Percentiles rank a stretch among this genome's conserved stretches.
phyloP scores from a whole-genome alignment of 2,113 vertebrate genomes.

The Artemisiospiza belli region DNA sequence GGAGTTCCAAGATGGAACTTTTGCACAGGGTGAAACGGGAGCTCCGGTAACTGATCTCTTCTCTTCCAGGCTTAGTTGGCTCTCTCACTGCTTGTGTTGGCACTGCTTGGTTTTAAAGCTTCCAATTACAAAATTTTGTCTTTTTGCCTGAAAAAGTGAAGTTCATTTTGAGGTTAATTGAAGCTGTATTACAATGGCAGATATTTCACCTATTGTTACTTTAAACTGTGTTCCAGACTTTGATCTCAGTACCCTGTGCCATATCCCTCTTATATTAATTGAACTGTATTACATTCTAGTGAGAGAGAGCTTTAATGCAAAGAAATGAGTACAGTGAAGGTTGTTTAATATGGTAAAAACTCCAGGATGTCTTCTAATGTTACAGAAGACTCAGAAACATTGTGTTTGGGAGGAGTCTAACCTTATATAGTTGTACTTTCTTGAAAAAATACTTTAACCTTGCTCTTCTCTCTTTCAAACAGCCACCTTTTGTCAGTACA shows the following conservation, averaged over 20 bases:
- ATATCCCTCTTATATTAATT: background rate
- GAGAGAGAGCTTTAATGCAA: background rate
- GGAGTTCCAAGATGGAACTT: background rate
- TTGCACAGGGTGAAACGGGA: background rate
- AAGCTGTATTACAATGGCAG: background rate
- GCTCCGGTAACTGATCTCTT: background rate
- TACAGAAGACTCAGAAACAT: background rate
- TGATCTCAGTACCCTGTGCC: background rate
- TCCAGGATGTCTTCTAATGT: background rate
- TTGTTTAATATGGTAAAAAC: background rate
- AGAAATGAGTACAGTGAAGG: background rate
- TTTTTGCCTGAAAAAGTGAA: background rate
- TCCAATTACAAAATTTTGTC: background rate
- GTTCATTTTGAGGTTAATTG: conserved; percentile 18
- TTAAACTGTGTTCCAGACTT: background rate
- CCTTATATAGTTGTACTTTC: background rate
- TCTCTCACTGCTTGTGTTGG: conserved; percentile 4
- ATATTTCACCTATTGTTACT: background rate
- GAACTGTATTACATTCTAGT: background rate
- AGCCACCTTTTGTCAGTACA: background rate
- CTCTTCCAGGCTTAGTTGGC: background rate
- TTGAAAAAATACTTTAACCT: background rate
- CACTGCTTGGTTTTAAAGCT: background rate
- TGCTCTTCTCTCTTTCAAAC: background rate
- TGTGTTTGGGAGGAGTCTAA: background rate